Conservation (phyloP, 2,797 vertebrate species). For the Poeciliopsis gracilis region DNA sequence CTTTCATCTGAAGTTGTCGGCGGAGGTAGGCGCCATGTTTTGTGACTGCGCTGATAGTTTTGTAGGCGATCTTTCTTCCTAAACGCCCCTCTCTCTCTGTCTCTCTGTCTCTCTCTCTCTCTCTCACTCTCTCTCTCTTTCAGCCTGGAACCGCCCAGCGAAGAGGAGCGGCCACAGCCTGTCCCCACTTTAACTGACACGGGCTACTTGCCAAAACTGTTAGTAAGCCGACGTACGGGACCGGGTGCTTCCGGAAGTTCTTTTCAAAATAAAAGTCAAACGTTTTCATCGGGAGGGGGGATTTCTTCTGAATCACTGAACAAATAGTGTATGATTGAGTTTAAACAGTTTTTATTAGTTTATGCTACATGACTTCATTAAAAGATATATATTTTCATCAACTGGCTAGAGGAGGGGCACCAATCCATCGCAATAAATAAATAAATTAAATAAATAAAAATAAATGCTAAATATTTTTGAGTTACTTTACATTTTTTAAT, state of each 20-base stretch:
- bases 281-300: neutral
- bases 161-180: slow-evolving; percentile 45
- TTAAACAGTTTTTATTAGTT: neutral
- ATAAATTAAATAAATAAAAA: no score
- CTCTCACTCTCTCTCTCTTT: slow-evolving; percentile 22
- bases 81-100: slow-evolving; percentile 32
- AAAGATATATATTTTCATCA: neutral
- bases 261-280: slow-evolving; percentile 43
- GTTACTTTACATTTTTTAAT: neutral
- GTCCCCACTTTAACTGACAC: slow-evolving; percentile 18
- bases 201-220: neutral
- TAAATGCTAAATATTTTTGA: neutral
- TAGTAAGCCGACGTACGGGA: fast-evolving
- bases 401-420: no score
- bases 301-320: neutral
- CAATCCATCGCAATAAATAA: no score
- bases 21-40: slow-evolving; percentile 82
- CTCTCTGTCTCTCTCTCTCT: neutral
- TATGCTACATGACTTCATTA: neutral
- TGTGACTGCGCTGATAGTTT: slow-evolving; percentile 73
- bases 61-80: slow-evolving; percentile 70
- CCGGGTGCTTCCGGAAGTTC: neutral
- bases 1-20: slow-evolving; percentile 70
- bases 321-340: neutral
- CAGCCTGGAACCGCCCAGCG: slow-evolving; percentile 78